These are phyloP conservation scores for Noctuana brunneofusca DNA, from an alignment of 2,888 invertebrate species.

Conservation along the genomic window DNA sequence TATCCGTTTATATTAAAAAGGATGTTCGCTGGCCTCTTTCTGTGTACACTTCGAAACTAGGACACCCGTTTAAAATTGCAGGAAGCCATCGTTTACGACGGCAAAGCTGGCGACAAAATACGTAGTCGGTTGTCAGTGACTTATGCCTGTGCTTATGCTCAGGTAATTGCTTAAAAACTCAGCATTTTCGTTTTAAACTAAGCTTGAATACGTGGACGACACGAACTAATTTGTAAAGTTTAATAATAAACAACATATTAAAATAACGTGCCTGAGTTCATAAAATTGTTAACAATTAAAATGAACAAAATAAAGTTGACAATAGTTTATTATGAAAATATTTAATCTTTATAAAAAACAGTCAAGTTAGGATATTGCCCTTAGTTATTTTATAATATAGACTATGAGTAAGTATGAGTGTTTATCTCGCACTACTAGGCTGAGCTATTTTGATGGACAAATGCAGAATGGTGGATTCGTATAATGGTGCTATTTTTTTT, in stretches of 20 bases:
- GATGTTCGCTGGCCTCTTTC: constrained; percentile 27
- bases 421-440: no score
- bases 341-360: no score
- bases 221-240: not conserved
- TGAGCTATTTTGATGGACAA: no score
- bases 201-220: not conserved
- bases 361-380: no score
- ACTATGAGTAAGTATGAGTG: no score
- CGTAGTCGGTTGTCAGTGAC: constrained; percentile 1
- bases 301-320: no score
- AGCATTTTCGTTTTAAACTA: not conserved
- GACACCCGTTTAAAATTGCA: constrained; percentile 30
- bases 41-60: constrained; percentile 26
- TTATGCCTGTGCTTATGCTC: not conserved
- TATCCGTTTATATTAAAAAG: constrained; percentile 30
- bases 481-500: no score
- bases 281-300: no score
- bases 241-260: not conserved
- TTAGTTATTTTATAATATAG: no score
- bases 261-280: no score
- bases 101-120: constrained; percentile 26
- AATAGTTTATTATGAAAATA: no score
- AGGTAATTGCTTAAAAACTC: constrained; percentile 27
- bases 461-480: no score
- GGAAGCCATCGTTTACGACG: constrained; percentile 20